Conservation (phyloP, 2,797 vertebrate genomes). For the Sciaenops ocellatus region DNA sequence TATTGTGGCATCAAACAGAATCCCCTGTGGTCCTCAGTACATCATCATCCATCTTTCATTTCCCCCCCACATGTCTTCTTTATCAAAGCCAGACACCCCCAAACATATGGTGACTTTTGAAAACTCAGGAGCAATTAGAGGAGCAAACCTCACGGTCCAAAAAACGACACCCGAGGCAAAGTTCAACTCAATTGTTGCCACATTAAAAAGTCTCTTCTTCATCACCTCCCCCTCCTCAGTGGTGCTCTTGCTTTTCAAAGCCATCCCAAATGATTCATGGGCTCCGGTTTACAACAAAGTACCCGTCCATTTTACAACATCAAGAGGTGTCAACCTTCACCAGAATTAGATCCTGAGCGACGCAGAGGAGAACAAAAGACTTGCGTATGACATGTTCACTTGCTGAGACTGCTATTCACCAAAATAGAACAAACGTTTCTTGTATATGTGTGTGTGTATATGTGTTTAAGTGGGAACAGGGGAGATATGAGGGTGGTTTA, state of each 20-base stretch:
- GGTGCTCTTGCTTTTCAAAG: conserved; percentile 48
- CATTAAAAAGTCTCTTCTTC: conserved; percentile 23
- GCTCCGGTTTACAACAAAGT: conserved; percentile 42
- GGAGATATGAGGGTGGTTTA: conserved; percentile 12
- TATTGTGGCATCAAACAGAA: conserved; percentile 21
- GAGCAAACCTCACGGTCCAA: conserved; percentile 22
- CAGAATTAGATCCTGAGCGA: conserved; percentile 59
- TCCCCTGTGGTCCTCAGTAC: conserved; percentile 11
- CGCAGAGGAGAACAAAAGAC: conserved; percentile 44
- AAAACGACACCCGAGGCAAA: conserved; percentile 30
- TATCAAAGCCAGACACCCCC: conserved; percentile 3
- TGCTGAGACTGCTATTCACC: conserved; percentile 31
- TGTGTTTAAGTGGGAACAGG: conserved; percentile 25
- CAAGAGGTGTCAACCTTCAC: conserved; percentile 50
- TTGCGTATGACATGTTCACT: conserved; percentile 39
- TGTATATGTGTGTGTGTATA: not conserved
- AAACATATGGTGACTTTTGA: conserved; percentile 40
- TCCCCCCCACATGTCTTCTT: conserved; percentile 2
- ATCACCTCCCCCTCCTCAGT: conserved; percentile 13
- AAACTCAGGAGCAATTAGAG: conserved; percentile 41
- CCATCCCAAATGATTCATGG: conserved; percentile 34
- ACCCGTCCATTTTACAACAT: conserved; percentile 51
- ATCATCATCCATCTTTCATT: conserved; percentile 36
- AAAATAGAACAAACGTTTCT: conserved; percentile 48
- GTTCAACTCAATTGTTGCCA: conserved; percentile 45